Base-by-base conservation (phyloP, 1,140 invertebrate genomes). In the Eciton burchellii region DNA sequence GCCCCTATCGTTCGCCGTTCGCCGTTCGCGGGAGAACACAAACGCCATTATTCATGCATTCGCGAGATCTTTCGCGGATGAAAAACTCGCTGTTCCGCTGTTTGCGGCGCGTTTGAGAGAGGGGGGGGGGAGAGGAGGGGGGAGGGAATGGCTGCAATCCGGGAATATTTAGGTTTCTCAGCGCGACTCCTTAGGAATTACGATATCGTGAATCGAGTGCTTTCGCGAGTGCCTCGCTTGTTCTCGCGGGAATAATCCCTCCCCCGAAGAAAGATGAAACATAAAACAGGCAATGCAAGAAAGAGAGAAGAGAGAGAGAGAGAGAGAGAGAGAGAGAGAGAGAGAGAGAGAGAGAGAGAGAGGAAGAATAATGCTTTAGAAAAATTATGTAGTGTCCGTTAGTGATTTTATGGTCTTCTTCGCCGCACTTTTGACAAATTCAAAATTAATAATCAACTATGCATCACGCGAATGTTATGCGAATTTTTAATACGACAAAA, bases 131-230 rank as follows among this genome's bases (percentile, higher is more conserved):
- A n/a, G n/a, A n/a, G n/a, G n/a, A n/a, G n/a, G n/a, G n/a, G n/a
- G n/a, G n/a, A n/a, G n/a, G n/a, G n/a, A n/a, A n/a, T n/a, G n/a
- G 29, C 16, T 49, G 26, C 29, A 45, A 47, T 19, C 45, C 6
- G 12, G n/a, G 6, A 62, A 62, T 62, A 74, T 60, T 35, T 62
- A 41, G 19, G n/a, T 56, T 71, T 54, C 35, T 35, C n/a, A 19
- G n/a, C n/a, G n/a, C 16, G 19, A 54, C 12, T 21, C 29, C n/a
- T 71, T 71, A 43, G 49, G n/a, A 73, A 45, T 73, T 73, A 59
- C 16, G 41, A 57, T 52, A 21, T 8, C 9, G 54, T 73, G 45
- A 73, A 45, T 59, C 21, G 41, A 59, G 41, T n/a, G 45, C 45
- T 68, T 68, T 4, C 43, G 16, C 14, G 19, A 26, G 6, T n/a